Base-by-base conservation (phyloP, 1,140 invertebrate genomes). In the Drosophila littoralis region DNA sequence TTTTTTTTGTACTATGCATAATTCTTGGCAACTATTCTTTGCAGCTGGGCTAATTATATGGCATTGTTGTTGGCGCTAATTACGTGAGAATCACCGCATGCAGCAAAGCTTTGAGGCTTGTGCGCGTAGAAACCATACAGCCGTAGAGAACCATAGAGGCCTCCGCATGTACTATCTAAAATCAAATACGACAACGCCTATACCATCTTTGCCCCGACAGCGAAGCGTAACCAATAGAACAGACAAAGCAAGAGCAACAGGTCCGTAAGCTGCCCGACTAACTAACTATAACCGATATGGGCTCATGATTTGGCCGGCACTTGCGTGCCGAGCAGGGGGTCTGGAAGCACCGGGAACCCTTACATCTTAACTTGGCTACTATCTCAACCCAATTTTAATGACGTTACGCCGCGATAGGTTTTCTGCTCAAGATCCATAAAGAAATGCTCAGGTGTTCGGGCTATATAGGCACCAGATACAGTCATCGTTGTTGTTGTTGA, bases 361-460 rank as follows among this genome's bases (percentile, higher is more conserved):
- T 74, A 74, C 54, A 76, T 82, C 69, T 79, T 90, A 83, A 69
- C 74, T 83, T 46, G 65, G 61, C 66, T 65, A 22, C 36, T 72
- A 74, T 52, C 61, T 72, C 64, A 83, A 80, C 77, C 80, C 82
- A 86, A 88, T 91, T 91, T 91, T 91, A 91, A 91, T 91, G 89
- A 91, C 75, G 89, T 91, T 91, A 89, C 89, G 89, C 89, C 81
- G 85, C 69, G 60, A 79, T 89, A 90, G 81, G 77, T 89, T 89
- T 89, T 90, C 81, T 89, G 84, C 81, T 90, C 85, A 84, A 90
- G 81, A 89, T 85, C 77, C 84, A 90, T 89, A 90, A 89, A 89
- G 85, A 88, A 88, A 89, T 90, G 77, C 85, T 90, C 84, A 89
- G 84, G 85, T 89, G 85, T 88, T 89, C 77, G 57, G 43, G 36